Base-by-base conservation (phyloP, 2,888 invertebrate species). In the Philhelius pedissequus region DNA sequence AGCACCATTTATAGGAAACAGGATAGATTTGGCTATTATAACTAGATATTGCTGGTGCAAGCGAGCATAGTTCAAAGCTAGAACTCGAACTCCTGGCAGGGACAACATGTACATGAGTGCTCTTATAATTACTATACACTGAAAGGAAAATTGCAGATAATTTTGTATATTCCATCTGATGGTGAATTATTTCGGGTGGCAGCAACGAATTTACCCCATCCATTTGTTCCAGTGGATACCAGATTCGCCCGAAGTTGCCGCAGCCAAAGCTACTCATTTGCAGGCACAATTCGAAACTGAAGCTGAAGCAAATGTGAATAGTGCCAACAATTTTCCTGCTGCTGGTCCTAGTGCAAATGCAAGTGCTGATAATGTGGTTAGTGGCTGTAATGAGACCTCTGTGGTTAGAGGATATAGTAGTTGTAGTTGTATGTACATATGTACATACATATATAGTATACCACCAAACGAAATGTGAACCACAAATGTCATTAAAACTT, bases 1-100 rank as follows among this genome's bases (percentile, higher is more conserved):
- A 91, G 87, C 93, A 92, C 88, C 93, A 93, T 88, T 90, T 92
- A 43, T 94, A 94, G 89, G 93, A 94, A 88, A 92, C 94, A 94
- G 89, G 93, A 94, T 88, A 92, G 91, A 70, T 89, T 92, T 50
- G 93, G 93, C 0, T 93, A 93, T 87, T 93, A 93, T 89, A 90
- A 91, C 75, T 94, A 93, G n/a, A n/a, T n/a, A n/a, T n/a, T n/a
- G n/a, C n/a, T 88, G 93, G 93, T 88, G 87, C 92, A 35, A 93
- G 92, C 75, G 92, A 92, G n/a, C 92, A 92, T 20, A 93, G 93
- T 30, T 91, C 93, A 80, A 93, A 93, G 88, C 89, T 92, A 64
- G 94, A 94, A 89, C 88, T 91, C 70, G 91, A 90, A 88, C 91
- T 92, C 45, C 88, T 90, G 40, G 93, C 93, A 87, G 93, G 93